phyloP scores from a whole-genome alignment of 2,113 vertebrate genomes.

The Channa maculata region DNA sequence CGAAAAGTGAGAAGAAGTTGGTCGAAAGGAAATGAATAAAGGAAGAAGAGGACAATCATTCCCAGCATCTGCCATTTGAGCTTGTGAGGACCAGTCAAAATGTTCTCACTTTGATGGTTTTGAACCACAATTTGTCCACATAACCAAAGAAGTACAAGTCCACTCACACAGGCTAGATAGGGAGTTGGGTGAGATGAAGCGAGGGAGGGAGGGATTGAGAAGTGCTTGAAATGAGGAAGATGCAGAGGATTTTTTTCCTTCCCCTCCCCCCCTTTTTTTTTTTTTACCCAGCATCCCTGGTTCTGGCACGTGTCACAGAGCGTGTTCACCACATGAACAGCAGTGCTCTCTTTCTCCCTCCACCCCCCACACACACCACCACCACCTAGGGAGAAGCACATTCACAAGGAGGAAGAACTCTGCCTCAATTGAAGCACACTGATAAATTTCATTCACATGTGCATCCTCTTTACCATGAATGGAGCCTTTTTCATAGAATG shows the following conservation, averaged over 20 bases:
- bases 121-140: too few relatives aligned
- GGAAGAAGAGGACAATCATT: not conserved
- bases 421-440: conserved; percentile 32
- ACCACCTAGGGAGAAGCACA: conserved; percentile 62
- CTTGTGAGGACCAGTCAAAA: too few relatives aligned
- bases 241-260: conserved; percentile 39
- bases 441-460: conserved; percentile 66
- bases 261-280: not conserved
- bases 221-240: conserved; percentile 45
- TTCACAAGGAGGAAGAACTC: conserved; percentile 67
- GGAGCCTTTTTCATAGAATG: conserved; percentile 68
- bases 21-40: not conserved
- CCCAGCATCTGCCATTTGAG: too few relatives aligned
- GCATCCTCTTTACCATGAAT: conserved; percentile 60
- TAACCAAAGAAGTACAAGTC: not conserved
- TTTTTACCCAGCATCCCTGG: conserved; percentile 72
- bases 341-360: conserved; percentile 36
- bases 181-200: conserved; percentile 7
- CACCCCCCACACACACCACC: conserved; percentile 33
- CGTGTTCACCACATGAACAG: conserved; percentile 77
- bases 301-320: conserved; percentile 75
- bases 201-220: conserved; percentile 10
- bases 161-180: conserved; percentile 14
- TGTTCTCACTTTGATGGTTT: too few relatives aligned
- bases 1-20: not conserved